A percentile compares a stretch with the other conserved stretches of the same genome.
These are phyloP conservation scores for Mesitornis unicolor DNA, from an alignment of 2,113 vertebrate species.

Conservation along the genomic window DNA sequence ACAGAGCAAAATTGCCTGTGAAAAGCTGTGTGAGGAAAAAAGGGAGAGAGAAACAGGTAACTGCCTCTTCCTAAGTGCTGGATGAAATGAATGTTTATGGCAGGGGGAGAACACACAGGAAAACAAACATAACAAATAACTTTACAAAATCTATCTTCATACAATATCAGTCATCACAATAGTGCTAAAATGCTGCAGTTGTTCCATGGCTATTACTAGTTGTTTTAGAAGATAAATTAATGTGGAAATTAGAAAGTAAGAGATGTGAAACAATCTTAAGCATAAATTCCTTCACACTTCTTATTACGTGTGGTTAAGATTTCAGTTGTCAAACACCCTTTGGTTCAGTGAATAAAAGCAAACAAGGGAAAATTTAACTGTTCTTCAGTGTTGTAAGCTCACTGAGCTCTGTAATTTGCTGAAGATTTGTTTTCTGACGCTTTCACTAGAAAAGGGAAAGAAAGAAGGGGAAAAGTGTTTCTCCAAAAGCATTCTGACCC, in stretches of 20 bases:
- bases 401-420: conserved; percentile 63
- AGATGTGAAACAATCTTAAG: conserved; percentile 15
- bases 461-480: background rate
- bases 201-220: background rate
- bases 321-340: conserved; percentile 22
- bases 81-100: conserved; percentile 32
- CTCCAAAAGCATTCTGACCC: conserved; percentile 38
- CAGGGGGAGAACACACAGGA: background rate
- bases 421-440: conserved; percentile 49
- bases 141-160: conserved; percentile 8
- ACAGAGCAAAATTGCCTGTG: conserved; percentile 54
- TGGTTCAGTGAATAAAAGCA: conserved; percentile 32
- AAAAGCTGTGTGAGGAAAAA: conserved; percentile 44
- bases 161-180: background rate
- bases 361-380: conserved; percentile 37
- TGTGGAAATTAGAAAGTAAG: conserved; percentile 55
- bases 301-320: conserved; percentile 23
- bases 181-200: background rate
- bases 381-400: conserved; percentile 10
- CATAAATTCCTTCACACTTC: conserved; percentile 54
- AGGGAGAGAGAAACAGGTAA: background rate
- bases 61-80: conserved; percentile 1
- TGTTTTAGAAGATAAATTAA: conserved; percentile 23
- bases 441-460: conserved; percentile 22
- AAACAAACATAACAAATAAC: conserved; percentile 24